Conservation (phyloP, 2,888 invertebrate species). For the Agrochola lychnidis region DNA sequence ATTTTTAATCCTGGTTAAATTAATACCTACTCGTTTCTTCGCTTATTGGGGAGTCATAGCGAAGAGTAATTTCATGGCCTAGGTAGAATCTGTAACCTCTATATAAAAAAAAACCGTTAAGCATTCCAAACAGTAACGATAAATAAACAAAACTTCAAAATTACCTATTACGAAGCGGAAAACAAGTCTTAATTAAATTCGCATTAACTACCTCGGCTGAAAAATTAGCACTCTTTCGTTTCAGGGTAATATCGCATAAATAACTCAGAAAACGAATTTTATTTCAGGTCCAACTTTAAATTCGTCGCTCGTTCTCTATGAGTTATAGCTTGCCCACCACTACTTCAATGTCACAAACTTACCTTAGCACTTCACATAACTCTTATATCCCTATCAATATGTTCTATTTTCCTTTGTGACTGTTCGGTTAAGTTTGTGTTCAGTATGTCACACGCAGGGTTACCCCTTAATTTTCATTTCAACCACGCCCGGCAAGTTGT, state of each 20-base stretch:
- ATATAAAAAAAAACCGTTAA: no score
- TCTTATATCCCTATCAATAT: background rate
- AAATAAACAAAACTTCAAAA: slow-evolving; percentile 6
- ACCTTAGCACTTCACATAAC: slow-evolving; percentile 32
- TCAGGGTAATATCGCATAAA: slow-evolving; percentile 48
- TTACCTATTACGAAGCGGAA: slow-evolving; percentile 11
- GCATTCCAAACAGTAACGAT: background rate
- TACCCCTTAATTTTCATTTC: slow-evolving; percentile 66
- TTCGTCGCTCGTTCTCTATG: slow-evolving; percentile 64
- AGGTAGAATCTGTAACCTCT: background rate
- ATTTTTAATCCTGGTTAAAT: background rate
- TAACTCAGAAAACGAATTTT: slow-evolving; percentile 64
- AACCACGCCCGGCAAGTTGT: slow-evolving; percentile 64
- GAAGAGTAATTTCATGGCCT: background rate
- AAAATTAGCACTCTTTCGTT: slow-evolving; percentile 54
- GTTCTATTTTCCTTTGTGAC: slow-evolving; percentile 22
- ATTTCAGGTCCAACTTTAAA: slow-evolving; percentile 64
- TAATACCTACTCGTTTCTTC: background rate
- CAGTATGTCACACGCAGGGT: slow-evolving; percentile 63
- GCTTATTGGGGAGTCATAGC: background rate
- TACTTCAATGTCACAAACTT: slow-evolving; percentile 58
- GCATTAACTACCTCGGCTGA: slow-evolving; percentile 9
- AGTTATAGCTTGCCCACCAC: slow-evolving; percentile 62
- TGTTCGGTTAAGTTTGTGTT: slow-evolving; percentile 42
- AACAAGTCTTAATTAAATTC: slow-evolving; percentile 38